Percentiles rank a stretch among this genome's conserved stretches.
phyloP scores from a whole-genome alignment of 2,113 vertebrate species.

The Nerophis lumbriciformis region DNA sequence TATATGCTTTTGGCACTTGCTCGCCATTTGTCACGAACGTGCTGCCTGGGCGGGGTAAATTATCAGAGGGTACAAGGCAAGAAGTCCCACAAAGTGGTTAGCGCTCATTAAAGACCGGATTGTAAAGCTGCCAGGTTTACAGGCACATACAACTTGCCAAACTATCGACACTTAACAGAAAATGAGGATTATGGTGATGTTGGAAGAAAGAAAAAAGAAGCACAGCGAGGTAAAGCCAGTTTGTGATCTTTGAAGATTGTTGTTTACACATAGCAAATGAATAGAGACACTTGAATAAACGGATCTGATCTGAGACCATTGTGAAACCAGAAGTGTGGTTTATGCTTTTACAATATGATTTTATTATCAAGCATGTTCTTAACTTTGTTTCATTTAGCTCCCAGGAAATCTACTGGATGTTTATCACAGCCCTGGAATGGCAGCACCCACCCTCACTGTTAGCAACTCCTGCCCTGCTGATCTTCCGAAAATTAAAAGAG shows the following conservation, averaged over 20 bases:
- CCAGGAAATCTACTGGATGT: slow-evolving; percentile 82
- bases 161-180: slow-evolving; percentile 25
- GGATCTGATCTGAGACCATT: not conserved
- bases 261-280: not conserved
- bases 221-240: slow-evolving; percentile 47
- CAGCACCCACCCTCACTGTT: slow-evolving; percentile 72
- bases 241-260: slow-evolving; percentile 6
- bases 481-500: slow-evolving; percentile 83
- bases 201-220: slow-evolving; percentile 63
- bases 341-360: not conserved
- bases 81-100: slow-evolving; percentile 21
- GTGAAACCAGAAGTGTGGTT: not conserved
- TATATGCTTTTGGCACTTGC: slow-evolving; percentile 57
- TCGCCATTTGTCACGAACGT: slow-evolving; percentile 47
- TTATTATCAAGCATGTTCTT: not conserved
- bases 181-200: slow-evolving; percentile 68
- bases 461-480: slow-evolving; percentile 90
- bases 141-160: not conserved
- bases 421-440: slow-evolving; percentile 74
- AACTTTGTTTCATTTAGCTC: slow-evolving; percentile 52
- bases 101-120: slow-evolving; percentile 15
- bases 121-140: slow-evolving; percentile 8
- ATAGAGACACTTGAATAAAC: not conserved
- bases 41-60: slow-evolving; percentile 49
- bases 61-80: slow-evolving; percentile 23